Evolutionary conservation across 2,888 invertebrate species (phyloP).

Genomic region (Ditylenchus weischeri): DNA sequence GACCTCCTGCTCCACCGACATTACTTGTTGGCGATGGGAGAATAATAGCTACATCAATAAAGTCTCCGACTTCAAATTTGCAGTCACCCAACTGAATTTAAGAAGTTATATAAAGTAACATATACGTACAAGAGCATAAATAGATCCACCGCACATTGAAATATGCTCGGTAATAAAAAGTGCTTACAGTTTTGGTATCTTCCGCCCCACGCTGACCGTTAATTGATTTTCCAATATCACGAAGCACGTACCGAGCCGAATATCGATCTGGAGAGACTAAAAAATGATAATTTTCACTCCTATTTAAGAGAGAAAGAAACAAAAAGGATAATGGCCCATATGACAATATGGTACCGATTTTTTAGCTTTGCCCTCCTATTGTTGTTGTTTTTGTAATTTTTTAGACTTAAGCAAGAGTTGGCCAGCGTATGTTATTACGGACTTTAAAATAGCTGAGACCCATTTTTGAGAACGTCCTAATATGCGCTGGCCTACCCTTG

Average conservation of each 20-base stretch:
- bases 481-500: too few species aligned
- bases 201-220: slow-evolving; percentile 87
- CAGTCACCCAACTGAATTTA: slow-evolving; percentile 63
- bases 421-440: too few species aligned
- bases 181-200: slow-evolving; percentile 75
- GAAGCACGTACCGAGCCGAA: slow-evolving; percentile 78
- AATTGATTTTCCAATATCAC: slow-evolving; percentile 90
- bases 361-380: too few species aligned
- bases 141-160: not conserved
- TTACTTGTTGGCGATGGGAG: slow-evolving; percentile 14
- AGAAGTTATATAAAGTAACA: not conserved
- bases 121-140: not conserved
- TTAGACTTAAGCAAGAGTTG: too few species aligned
- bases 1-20: slow-evolving; percentile 16
- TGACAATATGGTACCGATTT: too few species aligned
- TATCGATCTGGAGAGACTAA: slow-evolving; percentile 60
- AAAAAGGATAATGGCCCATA: too few species aligned
- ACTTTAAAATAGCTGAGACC: too few species aligned
- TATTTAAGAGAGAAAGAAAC: not conserved
- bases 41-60: slow-evolving; percentile 86
- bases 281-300: slow-evolving; percentile 17
- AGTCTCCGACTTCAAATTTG: slow-evolving; percentile 91
- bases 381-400: too few species aligned
- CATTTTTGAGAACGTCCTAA: too few species aligned
- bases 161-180: not conserved